Evolutionary conservation across 2,797 vertebrate genomes (phyloP).

Genomic region (Tamandua tetradactyla): DNA sequence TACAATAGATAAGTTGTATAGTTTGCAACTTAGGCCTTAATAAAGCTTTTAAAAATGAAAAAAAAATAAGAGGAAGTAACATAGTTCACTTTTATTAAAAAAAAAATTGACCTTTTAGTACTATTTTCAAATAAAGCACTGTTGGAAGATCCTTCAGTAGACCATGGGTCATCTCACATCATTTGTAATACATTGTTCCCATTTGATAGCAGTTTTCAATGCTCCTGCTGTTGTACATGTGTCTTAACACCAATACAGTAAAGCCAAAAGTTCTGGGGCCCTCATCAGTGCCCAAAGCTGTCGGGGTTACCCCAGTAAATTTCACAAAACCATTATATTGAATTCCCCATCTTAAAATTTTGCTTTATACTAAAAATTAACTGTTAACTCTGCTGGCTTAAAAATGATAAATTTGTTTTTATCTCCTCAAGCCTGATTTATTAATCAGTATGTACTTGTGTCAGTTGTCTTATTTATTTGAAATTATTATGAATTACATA

Average conservation of each 20-base stretch:
- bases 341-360: not conserved
- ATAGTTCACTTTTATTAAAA: not conserved
- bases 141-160: not conserved
- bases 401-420: constrained; percentile 31
- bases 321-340: not conserved
- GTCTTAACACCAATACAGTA: not conserved
- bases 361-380: not conserved
- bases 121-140: not conserved
- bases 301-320: not conserved
- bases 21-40: not conserved
- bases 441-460: constrained; percentile 6
- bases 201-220: not conserved
- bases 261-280: not conserved
- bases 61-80: not conserved
- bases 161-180: not conserved
- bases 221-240: not conserved
- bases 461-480: not conserved
- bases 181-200: not conserved
- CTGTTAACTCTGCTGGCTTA: not conserved
- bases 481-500: constrained; percentile 19
- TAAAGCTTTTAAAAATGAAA: constrained; percentile 1
- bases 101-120: not conserved
- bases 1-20: no score
- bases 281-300: not conserved
- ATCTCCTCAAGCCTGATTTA: not conserved